A percentile compares a stretch with the other conserved stretches of the same genome.
phyloP scores from a whole-genome alignment of 2,113 vertebrate species.

The Poecile atricapillus region DNA sequence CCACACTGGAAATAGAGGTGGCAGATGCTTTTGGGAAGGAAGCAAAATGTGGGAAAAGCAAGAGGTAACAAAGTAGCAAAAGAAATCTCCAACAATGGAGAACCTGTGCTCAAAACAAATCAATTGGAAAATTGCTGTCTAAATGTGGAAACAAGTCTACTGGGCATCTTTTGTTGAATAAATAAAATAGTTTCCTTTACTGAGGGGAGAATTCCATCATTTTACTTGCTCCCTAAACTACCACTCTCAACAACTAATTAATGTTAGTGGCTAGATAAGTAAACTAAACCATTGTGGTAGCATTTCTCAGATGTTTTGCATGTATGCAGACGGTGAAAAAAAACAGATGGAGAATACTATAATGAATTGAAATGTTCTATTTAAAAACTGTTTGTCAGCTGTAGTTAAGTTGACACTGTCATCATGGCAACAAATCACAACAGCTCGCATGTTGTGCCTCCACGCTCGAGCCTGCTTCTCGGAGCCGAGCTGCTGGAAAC shows the following conservation, averaged over 20 bases:
- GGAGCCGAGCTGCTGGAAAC: background rate
- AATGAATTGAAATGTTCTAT: conserved; percentile 79
- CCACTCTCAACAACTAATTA: conserved; percentile 35
- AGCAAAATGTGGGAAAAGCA: background rate
- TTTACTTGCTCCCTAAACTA: conserved; percentile 46
- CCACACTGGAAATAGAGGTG: conserved; percentile 25
- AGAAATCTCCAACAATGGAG: background rate
- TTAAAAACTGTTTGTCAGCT: conserved; percentile 81
- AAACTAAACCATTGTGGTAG: conserved; percentile 61
- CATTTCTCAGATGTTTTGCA: conserved; percentile 67
- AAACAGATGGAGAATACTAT: conserved; percentile 75
- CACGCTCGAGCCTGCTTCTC: background rate
- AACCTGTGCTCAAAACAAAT: background rate
- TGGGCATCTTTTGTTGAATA: background rate
- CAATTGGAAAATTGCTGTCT: background rate
- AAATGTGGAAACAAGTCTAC: background rate
- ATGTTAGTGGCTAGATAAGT: conserved; percentile 27
- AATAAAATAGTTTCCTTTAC: background rate
- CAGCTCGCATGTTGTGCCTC: conserved; percentile 64
- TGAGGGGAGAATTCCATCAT: background rate
- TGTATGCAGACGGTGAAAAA: conserved; percentile 48
- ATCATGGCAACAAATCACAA: conserved; percentile 79
- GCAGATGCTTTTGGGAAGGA: conserved; percentile 21
- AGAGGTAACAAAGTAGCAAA: background rate
- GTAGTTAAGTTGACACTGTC: conserved; percentile 77